A percentile compares a stretch with the other conserved stretches of the same genome.
These are phyloP conservation scores for Drosophila athabasca DNA, from an alignment of 1,140 invertebrate genomes.

Conservation along the genomic window DNA sequence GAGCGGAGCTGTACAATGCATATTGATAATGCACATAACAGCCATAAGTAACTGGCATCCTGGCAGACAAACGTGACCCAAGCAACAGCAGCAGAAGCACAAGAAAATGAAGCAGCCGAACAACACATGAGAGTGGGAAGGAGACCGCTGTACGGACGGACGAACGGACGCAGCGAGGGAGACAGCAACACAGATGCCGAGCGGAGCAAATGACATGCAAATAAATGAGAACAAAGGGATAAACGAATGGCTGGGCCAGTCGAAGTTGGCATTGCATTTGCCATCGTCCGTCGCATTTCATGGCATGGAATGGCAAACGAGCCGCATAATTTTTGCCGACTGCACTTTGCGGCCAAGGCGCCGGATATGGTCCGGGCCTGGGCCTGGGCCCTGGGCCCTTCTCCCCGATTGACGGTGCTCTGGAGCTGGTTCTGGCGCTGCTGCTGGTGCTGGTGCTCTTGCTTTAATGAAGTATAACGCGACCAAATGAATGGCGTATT, in stretches of 20 bases:
- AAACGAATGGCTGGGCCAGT: conserved; percentile 68
- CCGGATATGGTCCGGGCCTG: conserved; percentile 41
- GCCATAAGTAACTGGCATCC: conserved; percentile 76
- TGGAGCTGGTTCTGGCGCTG: too few species aligned
- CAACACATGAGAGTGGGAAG: not conserved
- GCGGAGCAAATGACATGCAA: conserved; percentile 76
- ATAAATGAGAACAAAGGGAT: conserved; percentile 81
- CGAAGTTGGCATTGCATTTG: conserved; percentile 57
- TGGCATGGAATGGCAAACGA: conserved; percentile 70
- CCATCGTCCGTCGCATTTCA: conserved; percentile 43
- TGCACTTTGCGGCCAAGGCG: conserved; percentile 74
- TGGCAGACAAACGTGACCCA: conserved; percentile 75
- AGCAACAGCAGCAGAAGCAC: conserved; percentile 8
- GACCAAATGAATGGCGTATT: conserved; percentile 78
- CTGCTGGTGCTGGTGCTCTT: conserved; percentile 28
- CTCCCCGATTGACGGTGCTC: not conserved
- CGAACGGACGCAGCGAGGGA: not conserved
- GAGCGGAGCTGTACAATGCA: conserved; percentile 60
- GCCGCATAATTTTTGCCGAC: conserved; percentile 79
- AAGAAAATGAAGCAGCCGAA: conserved; percentile 27
- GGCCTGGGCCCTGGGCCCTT: not conserved
- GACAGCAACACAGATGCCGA: conserved; percentile 11
- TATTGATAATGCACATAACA: conserved; percentile 81
- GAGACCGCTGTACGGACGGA: not conserved
- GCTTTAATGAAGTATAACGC: conserved; percentile 80